phyloP scores from a whole-genome alignment of 1,140 invertebrate genomes.

The Cherax quadricarinatus region DNA sequence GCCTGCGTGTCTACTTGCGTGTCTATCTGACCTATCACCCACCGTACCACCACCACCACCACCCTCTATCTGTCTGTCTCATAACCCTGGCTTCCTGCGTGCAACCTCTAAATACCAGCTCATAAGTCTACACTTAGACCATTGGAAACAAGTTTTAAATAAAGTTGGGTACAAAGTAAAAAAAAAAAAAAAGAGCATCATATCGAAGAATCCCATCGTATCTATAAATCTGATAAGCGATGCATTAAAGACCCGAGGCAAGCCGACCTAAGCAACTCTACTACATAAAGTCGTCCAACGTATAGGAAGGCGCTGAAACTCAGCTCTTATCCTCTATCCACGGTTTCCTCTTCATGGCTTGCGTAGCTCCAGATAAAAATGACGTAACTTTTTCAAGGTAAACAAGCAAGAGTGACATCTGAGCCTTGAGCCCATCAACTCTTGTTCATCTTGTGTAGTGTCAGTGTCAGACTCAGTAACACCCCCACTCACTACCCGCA shows the following conservation, averaged over 20 bases:
- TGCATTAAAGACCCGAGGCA: neutral
- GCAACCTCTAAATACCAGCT: no score
- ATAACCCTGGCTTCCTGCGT: no score
- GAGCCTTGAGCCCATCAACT: constrained; percentile 23
- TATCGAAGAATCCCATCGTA: neutral
- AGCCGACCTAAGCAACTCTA: neutral
- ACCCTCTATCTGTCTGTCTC: no score
- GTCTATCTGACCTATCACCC: no score
- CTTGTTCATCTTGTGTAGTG: constrained; percentile 49
- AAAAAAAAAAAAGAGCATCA: neutral
- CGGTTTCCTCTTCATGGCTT: neutral
- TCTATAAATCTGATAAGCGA: neutral
- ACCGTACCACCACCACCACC: no score
- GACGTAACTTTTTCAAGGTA: constrained; percentile 32
- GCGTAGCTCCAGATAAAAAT: neutral
- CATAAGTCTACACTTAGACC: no score
- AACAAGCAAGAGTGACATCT: constrained; percentile 30
- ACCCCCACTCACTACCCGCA: no score
- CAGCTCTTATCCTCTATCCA: neutral
- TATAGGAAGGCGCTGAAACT: neutral
- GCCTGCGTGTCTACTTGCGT: no score
- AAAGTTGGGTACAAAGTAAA: neutral
- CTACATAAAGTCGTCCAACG: neutral
- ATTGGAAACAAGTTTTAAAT: neutral
- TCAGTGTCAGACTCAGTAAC: neutral